These are phyloP conservation scores for Neosalanx taihuensis DNA, from an alignment of 2,797 vertebrate genomes.

Conservation along the genomic window DNA sequence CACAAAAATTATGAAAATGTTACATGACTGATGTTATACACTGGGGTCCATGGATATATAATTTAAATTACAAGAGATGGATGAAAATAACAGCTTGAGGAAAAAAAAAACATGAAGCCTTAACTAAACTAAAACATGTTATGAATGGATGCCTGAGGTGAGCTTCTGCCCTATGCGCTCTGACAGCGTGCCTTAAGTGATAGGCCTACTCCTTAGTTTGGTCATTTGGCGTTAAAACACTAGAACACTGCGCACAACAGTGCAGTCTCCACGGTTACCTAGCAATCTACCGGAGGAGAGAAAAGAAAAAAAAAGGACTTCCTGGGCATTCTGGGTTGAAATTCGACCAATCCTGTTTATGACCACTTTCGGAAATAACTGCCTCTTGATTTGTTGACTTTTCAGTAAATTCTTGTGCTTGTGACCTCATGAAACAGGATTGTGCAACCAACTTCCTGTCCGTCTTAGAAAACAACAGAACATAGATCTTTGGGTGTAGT, in stretches of 20 bases:
- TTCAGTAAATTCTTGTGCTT: conserved; percentile 55
- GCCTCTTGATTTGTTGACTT: conserved; percentile 25
- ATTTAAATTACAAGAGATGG: conserved; percentile 77
- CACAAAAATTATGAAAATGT: conserved; percentile 60
- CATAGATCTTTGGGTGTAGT: conserved; percentile 11
- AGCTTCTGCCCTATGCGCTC: conserved; percentile 80
- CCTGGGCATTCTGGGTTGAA: conserved; percentile 57
- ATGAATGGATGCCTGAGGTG: conserved; percentile 81
- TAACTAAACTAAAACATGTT: conserved; percentile 29
- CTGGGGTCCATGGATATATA: conserved; percentile 77
- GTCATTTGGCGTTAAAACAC: conserved; percentile 55
- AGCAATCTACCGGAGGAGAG: conserved; percentile 40
- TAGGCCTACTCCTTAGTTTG: conserved; percentile 30
- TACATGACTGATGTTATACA: conserved; percentile 79
- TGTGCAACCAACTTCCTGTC: conserved; percentile 74
- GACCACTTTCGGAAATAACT: background rate
- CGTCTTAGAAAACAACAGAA: conserved; percentile 18
- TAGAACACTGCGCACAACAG: conserved; percentile 16
- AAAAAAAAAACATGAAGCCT: conserved; percentile 28
- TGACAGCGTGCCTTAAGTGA: conserved; percentile 34
- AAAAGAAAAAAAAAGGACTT: conserved; percentile 70
- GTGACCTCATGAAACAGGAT: conserved; percentile 77
- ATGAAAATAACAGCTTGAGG: conserved; percentile 49
- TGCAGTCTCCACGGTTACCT: conserved; percentile 27
- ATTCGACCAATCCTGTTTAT: conserved; percentile 65